These are phyloP conservation scores for Akabosia matsudoensis DNA, from an alignment of 1,140 invertebrate species.

Conservation along the genomic window DNA sequence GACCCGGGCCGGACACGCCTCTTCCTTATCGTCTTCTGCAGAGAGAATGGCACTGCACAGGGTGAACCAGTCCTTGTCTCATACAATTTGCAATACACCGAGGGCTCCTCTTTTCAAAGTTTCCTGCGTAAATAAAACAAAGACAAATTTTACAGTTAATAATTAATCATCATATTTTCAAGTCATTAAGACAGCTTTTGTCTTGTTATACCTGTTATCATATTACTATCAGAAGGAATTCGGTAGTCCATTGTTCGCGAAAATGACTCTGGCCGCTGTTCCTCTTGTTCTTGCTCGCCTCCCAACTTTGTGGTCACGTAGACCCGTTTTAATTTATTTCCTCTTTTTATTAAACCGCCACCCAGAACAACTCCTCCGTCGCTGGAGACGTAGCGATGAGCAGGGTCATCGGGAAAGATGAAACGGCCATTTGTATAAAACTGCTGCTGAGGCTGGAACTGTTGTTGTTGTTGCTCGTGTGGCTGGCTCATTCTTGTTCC, in stretches of 20 bases:
- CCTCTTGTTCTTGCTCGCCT: not conserved
- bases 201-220: not conserved
- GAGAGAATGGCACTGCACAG: slow-evolving; percentile 51
- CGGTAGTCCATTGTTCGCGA: not conserved
- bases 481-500: not conserved
- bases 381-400: not conserved
- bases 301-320: not conserved
- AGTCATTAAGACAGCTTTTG: not conserved
- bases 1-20: too few species aligned
- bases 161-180: not conserved
- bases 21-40: slow-evolving; percentile 37
- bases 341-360: not conserved
- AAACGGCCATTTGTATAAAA: too few species aligned
- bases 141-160: not conserved
- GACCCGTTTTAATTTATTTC: not conserved
- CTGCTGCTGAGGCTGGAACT: not conserved
- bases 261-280: not conserved
- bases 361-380: not conserved
- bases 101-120: slow-evolving; percentile 47
- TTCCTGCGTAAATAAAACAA: not conserved
- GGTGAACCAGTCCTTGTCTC: slow-evolving; percentile 49
- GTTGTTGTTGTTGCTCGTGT: not conserved
- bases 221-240: not conserved
- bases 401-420: too few species aligned
- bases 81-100: slow-evolving; percentile 50